These are phyloP conservation scores for Phanerotoma sp. DNA, from an alignment of 2,888 invertebrate species.

Conservation along the genomic window DNA sequence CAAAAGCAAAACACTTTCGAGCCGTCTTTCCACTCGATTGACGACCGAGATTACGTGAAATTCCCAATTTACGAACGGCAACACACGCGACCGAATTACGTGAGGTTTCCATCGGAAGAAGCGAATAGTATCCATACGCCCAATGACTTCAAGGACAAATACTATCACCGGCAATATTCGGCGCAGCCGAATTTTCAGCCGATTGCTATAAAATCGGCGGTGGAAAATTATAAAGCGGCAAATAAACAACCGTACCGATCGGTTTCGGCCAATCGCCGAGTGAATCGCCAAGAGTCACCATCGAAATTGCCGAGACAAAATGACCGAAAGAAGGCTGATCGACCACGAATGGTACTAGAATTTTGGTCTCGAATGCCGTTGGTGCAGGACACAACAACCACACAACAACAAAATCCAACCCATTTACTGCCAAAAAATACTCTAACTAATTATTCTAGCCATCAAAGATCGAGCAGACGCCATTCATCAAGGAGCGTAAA, in stretches of 20 bases:
- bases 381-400: slow-evolving; percentile 37
- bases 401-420: slow-evolving; percentile 25
- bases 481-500: slow-evolving; percentile 23
- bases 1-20: too few relatives aligned
- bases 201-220: too few relatives aligned
- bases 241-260: slow-evolving; percentile 43
- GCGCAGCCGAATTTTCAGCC: slow-evolving; percentile 16
- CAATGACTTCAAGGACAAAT: slow-evolving; percentile 43
- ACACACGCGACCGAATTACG: slow-evolving; percentile 31
- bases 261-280: slow-evolving; percentile 35
- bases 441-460: too few relatives aligned
- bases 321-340: slow-evolving; percentile 38
- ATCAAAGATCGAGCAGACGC: background rate
- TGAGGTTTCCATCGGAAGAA: slow-evolving; percentile 47
- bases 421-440: background rate
- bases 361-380: slow-evolving; percentile 50
- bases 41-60: slow-evolving; percentile 31
- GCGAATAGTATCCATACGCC: slow-evolving; percentile 49
- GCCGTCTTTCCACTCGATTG: background rate
- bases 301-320: slow-evolving; percentile 9
- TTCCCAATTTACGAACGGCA: slow-evolving; percentile 38
- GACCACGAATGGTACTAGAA: slow-evolving; percentile 38
- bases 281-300: slow-evolving; percentile 31
- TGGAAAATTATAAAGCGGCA: background rate
- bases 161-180: slow-evolving; percentile 31